Base-by-base conservation (phyloP, 2,113 vertebrate genomes). In the Odobenus rosmarus region DNA sequence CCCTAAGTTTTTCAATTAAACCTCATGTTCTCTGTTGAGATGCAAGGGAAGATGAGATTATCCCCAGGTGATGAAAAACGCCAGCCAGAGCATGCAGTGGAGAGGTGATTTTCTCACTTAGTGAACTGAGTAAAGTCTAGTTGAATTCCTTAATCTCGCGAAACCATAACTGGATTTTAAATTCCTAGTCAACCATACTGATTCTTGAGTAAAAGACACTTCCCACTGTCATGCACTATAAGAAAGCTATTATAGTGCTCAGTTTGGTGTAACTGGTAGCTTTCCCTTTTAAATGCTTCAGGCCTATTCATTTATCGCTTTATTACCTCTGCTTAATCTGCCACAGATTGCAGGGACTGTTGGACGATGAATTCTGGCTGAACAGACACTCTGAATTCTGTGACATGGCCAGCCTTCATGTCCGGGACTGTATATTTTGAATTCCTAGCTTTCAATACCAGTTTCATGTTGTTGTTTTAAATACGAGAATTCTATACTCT, bases 161-260 rank as follows among this genome's bases (percentile, higher is more conserved):
- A 92, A 82, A 92, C 13, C 55, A 36, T 57, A 62, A 11, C 36
- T 57, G 51, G 19, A 5, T 81, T 90, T 96, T 53, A 88, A 81
- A 85, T 72, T 88, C 76, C 36, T 90, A 57, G 36, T 79, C 7
- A 24, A 88, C 87, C 61, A 28, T 71, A 76, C 31, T 57, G 59
- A 90, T 62, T 92, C 62, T 93, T 64, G 61, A 93, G 51, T 90
- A 55, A 59, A 92, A 95, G 62, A 64, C 14, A 74, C 71, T 97
- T 87, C 42, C 42, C 55, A 10, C 69, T 80, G 95, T 92, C 92
- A 97, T 12, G 55, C 84, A 84, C 87, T 88, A 6, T 81, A 57
- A 92, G 83, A 95, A 97, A 97, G 62, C 92, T 88, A 95, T 98
- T 95, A 95, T 9, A 57, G 76, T 72, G 90, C 74, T 97, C 96